Conservation (phyloP, 2,797 vertebrate species). For the Rhinatrema bivittatum region DNA sequence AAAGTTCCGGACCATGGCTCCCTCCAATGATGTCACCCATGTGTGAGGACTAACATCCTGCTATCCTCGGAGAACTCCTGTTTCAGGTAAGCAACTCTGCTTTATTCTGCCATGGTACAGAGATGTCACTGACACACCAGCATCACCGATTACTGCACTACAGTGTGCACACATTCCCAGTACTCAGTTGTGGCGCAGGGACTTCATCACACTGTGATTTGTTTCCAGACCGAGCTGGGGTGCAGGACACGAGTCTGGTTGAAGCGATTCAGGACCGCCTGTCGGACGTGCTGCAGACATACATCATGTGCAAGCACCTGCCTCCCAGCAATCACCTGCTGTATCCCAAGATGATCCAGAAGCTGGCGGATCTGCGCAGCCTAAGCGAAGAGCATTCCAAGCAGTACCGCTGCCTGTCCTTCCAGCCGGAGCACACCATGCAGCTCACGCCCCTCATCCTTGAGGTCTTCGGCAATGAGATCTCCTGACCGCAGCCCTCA, state of each 20-base stretch:
- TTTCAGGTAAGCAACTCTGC: too few relatives aligned
- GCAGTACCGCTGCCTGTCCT: conserved; percentile 88
- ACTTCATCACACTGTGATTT: not conserved
- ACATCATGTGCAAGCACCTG: conserved; percentile 77
- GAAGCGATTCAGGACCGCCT: conserved; percentile 84
- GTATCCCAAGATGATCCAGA: conserved; percentile 98
- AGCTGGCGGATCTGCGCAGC: conserved; percentile 87
- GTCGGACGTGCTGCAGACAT: conserved; percentile 75
- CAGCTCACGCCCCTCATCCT: conserved; percentile 84
- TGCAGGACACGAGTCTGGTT: conserved; percentile 76
- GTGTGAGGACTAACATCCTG: too few relatives aligned
- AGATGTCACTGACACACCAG: too few relatives aligned
- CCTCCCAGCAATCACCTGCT: conserved; percentile 72
- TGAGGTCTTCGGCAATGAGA: conserved; percentile 79
- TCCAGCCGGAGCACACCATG: conserved; percentile 78
- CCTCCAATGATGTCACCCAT: too few relatives aligned
- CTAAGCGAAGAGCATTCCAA: conserved; percentile 94
- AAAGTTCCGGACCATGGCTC: too few relatives aligned
- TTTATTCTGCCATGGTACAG: too few relatives aligned
- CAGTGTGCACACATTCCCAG: too few relatives aligned
- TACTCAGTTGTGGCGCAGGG: too few relatives aligned
- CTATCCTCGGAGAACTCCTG: too few relatives aligned
- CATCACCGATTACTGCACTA: too few relatives aligned
- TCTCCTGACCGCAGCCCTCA: conserved; percentile 58
- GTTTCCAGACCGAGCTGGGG: conserved; percentile 77